Base-by-base conservation (phyloP, 2,888 invertebrate genomes). In the Scrobipalpa costella region DNA sequence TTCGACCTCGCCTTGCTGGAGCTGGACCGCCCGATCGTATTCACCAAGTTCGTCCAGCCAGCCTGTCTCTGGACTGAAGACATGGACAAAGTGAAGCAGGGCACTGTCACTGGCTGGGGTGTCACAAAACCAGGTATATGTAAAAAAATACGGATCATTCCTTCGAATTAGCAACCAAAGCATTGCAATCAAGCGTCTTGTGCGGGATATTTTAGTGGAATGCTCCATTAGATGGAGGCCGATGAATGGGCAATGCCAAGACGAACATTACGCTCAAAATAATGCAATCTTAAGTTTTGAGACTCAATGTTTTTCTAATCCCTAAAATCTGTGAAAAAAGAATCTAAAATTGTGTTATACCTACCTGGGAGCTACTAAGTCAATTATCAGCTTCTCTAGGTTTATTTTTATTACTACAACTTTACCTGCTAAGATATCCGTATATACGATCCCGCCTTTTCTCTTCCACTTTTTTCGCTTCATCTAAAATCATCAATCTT, bases 1-100 rank as follows among this genome's bases (percentile, higher is more conserved):
- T 68, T 64, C 47, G 75, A 75, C 38, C 69, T 75, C 40, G 76
- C 76, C 7, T 63, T 76, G 1, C 65, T 77, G 27, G 68, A 75
- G 57, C 17, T 75, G 11, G 65, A 68, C 5, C 40, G 19, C 0
- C 61, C 65, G 13, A 68, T 75, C 1, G n/a, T 19, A 13, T 72
- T 76, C 50, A 67, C 59, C 7, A 47, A 61, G 8, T 44, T 55
- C 15, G 44, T 73, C 1, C 70, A 71, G 27, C 75, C 77, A 7
- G 76, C 74, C 5, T 76, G 77, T 49, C 65, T 77, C 0, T 76
- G 74, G 73, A 61, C 62, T 36, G 59, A 6, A 49, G 66, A 0
- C 15, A 33, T 7, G 67, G 69, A 27, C 55, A 64, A 7, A 61
- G 52, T 1, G 19, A 33, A 55, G 17, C 63, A 15, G 19, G 73